Base-by-base conservation (phyloP, 2,797 vertebrate species). In the Catamblyrhynchus diadema region DNA sequence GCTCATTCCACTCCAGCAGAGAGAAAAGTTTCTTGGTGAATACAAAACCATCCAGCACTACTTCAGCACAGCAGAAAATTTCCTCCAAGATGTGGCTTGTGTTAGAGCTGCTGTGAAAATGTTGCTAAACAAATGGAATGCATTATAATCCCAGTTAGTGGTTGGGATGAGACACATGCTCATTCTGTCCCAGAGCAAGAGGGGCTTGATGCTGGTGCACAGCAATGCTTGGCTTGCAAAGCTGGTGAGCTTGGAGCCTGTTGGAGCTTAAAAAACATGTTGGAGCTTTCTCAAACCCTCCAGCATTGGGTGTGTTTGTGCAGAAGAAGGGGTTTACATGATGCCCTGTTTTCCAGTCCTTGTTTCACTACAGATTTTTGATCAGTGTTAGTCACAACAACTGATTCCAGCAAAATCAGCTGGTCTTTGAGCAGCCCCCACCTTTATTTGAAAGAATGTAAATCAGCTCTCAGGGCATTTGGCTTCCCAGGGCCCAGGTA, bases 41-140 rank as follows among this genome's bases (percentile, higher is more conserved):
- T 1, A 18, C 33, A 9, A 9, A 60, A 69, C 32, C 0, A 8
- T 0, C 4, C 1, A 14, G 47, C 11, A 0, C 35, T 5, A 0
- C 45, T 54, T 32, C 0, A 13, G 35, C 64, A 0, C 0, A 8
- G 5, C 53, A 71, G 37, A 65, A 69, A 9, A 28, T 15, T 22
- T 56, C 75, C 79, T 54, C 69, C 28, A 1, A 41, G 65, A 7
- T 0, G 1, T 5, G 30, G 20, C n/a, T 67, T 71, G 41, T 1
- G 0, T 48, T 33, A 28, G 81, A 57, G 60, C 32, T 39, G n/a
- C 77, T 0, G 0, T 11, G 48, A 56, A 60, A 67, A 22, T 12
- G 5, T 10, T 64, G 41, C 45, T 8, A 10, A 67, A 25, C 18
- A 27, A 25, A 13, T 22, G 33, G 30, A 47, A 35, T 32, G 65